Evolutionary conservation across 2,888 invertebrate species (phyloP).

Genomic region (Platynereis dumerilii): DNA sequence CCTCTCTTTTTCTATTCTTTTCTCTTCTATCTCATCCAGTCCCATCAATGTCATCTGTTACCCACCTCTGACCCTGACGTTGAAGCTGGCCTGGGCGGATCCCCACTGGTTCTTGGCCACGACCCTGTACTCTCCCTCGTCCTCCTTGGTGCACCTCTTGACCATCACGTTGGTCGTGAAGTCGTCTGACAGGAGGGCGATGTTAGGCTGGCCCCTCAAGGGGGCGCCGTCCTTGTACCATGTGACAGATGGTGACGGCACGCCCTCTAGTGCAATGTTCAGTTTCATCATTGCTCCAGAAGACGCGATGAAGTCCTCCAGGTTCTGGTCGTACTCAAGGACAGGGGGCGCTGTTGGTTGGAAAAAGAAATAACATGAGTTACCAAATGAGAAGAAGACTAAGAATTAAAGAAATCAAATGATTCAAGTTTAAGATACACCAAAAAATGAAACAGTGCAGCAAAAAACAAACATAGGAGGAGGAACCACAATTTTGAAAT

Average conservation of each 20-base stretch:
- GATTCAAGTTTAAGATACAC: too few species aligned
- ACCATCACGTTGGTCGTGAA: conserved; percentile 46
- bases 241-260: conserved; percentile 32
- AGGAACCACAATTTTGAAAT: too few species aligned
- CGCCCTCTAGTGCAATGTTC: conserved; percentile 35
- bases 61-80: conserved; percentile 38
- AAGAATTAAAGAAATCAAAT: too few species aligned
- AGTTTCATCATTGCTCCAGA: conserved; percentile 35
- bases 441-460: too few species aligned
- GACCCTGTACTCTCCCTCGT: conserved; percentile 40
- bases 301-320: conserved; percentile 29
- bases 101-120: conserved; percentile 43
- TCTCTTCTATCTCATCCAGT: too few species aligned
- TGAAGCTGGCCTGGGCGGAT: conserved; percentile 31
- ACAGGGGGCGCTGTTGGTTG: conserved; percentile 39
- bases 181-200: conserved; percentile 76
- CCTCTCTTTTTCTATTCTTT: too few species aligned
- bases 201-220: conserved; percentile 25
- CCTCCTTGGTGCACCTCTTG: conserved; percentile 41
- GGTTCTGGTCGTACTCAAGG: conserved; percentile 35
- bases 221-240: conserved; percentile 38
- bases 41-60: too few species aligned
- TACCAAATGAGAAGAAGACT: too few species aligned
- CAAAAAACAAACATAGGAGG: too few species aligned
- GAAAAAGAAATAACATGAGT: conserved; percentile 3